Percentiles rank a stretch among this genome's conserved stretches.
These are phyloP conservation scores for Drosophila pseudoananassae DNA, from an alignment of 1,140 invertebrate genomes.

Conservation along the genomic window DNA sequence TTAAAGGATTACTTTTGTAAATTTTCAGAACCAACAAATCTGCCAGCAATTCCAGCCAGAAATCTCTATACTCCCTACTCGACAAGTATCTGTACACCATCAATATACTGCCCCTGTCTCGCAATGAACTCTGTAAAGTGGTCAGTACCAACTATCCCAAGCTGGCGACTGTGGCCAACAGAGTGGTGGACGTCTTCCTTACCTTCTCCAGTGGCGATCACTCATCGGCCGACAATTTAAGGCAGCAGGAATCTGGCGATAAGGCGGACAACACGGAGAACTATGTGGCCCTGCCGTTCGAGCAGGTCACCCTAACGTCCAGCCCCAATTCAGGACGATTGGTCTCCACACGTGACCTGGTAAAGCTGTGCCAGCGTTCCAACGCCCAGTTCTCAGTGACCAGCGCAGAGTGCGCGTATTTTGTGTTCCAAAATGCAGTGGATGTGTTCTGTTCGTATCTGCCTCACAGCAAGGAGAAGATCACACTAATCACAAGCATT, in stretches of 20 bases:
- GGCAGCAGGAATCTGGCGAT: conserved; percentile 67
- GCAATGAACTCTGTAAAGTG: conserved; percentile 89
- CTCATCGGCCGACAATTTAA: conserved; percentile 83
- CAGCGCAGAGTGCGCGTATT: conserved; percentile 89
- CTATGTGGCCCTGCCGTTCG: conserved; percentile 69
- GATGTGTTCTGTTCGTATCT: conserved; percentile 93
- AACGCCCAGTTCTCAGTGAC: conserved; percentile 90
- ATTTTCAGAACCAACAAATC: conserved; percentile 84
- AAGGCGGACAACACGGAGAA: conserved; percentile 72
- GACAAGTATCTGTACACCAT: conserved; percentile 93
- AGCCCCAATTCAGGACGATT: conserved; percentile 85
- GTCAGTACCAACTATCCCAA: conserved; percentile 89
- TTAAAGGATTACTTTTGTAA: neutral
- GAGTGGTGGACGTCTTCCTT: conserved; percentile 93
- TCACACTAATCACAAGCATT: conserved; percentile 90
- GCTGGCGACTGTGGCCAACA: conserved; percentile 89
- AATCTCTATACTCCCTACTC: conserved; percentile 88
- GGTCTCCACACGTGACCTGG: conserved; percentile 93
- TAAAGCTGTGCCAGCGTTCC: conserved; percentile 95
- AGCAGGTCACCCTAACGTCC: conserved; percentile 50
- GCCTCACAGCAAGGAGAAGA: conserved; percentile 85
- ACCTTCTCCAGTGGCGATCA: conserved; percentile 90
- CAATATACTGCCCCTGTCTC: conserved; percentile 91
- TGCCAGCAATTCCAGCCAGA: conserved; percentile 84
- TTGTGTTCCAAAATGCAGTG: conserved; percentile 94